These are phyloP conservation scores for Nephrotoma appendiculata DNA, from an alignment of 2,888 invertebrate genomes.

Conservation along the genomic window DNA sequence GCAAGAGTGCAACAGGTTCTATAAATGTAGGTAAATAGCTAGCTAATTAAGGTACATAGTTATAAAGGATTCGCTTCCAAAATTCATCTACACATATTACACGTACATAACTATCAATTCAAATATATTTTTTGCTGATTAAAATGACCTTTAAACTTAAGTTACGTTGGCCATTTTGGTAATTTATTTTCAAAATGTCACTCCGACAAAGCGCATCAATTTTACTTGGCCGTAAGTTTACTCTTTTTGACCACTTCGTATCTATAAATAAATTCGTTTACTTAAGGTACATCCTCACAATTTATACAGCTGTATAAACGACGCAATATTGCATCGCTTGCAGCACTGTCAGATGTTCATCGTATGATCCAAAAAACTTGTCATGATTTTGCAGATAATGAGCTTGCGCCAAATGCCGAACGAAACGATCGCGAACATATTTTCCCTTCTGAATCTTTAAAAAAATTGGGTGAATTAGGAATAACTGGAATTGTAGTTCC, in stretches of 20 bases:
- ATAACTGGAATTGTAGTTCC: constrained; percentile 72
- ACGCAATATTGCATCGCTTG: constrained; percentile 50
- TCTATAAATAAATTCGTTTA: not conserved
- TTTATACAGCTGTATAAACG: not conserved
- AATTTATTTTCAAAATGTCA: not conserved
- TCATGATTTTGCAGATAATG: constrained; percentile 81
- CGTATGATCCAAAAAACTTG: constrained; percentile 84
- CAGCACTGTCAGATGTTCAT: constrained; percentile 72
- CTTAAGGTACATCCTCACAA: not conserved
- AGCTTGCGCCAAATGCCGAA: constrained; percentile 76
- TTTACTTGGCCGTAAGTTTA: not conserved
- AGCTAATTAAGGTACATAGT: too few relatives aligned
- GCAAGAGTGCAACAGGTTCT: too few relatives aligned
- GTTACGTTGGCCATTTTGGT: not conserved
- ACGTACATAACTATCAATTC: too few relatives aligned
- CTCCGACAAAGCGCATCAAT: not conserved
- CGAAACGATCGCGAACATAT: constrained; percentile 71
- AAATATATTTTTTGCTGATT: not conserved
- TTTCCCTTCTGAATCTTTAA: constrained; percentile 71
- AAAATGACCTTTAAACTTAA: not conserved
- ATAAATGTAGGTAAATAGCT: too few relatives aligned
- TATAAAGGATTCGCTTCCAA: too few relatives aligned
- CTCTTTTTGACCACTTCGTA: not conserved
- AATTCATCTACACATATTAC: too few relatives aligned
- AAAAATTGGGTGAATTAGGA: constrained; percentile 86